A percentile compares a stretch with the other conserved stretches of the same genome.
phyloP scores from a whole-genome alignment of 2,113 vertebrate genomes.

The Periophthalmus modestus region DNA sequence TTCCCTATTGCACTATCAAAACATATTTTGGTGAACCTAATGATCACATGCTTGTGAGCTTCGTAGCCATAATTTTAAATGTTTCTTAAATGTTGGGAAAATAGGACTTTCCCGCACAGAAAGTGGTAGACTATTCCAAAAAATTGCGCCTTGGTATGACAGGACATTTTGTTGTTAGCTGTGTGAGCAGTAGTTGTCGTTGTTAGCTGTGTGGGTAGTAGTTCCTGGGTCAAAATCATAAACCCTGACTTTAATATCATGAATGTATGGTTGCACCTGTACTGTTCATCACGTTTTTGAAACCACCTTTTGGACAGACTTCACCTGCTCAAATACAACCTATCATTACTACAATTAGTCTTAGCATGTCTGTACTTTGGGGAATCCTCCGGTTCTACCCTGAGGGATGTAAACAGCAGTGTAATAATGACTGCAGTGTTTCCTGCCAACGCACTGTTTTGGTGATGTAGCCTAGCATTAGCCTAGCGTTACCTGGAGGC shows the following conservation, averaged over 20 bases:
- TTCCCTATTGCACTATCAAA: too few relatives aligned
- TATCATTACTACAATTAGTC: background rate
- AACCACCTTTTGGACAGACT: background rate
- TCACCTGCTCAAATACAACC: background rate
- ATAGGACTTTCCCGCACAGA: too few relatives aligned
- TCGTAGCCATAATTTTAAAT: too few relatives aligned
- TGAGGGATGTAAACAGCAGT: slow-evolving; percentile 47
- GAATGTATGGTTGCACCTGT: background rate
- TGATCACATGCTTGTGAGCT: too few relatives aligned
- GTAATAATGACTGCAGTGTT: slow-evolving; percentile 27
- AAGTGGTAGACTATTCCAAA: too few relatives aligned
- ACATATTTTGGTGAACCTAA: too few relatives aligned
- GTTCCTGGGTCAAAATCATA: too few relatives aligned
- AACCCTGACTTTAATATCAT: background rate
- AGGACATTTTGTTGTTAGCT: too few relatives aligned
- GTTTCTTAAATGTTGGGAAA: too few relatives aligned
- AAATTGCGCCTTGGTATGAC: too few relatives aligned
- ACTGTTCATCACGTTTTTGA: background rate
- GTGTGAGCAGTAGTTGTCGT: too few relatives aligned
- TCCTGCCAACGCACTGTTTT: slow-evolving; percentile 57
- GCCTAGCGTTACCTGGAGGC: slow-evolving; percentile 14
- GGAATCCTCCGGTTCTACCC: slow-evolving; percentile 36
- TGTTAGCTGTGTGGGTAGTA: too few relatives aligned
- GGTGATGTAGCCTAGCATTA: slow-evolving; percentile 32
- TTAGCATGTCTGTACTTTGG: background rate